A percentile compares a stretch with the other conserved stretches of the same genome.
These are phyloP conservation scores for Electrona antarctica DNA, from an alignment of 2,113 vertebrate genomes.

Conservation along the genomic window DNA sequence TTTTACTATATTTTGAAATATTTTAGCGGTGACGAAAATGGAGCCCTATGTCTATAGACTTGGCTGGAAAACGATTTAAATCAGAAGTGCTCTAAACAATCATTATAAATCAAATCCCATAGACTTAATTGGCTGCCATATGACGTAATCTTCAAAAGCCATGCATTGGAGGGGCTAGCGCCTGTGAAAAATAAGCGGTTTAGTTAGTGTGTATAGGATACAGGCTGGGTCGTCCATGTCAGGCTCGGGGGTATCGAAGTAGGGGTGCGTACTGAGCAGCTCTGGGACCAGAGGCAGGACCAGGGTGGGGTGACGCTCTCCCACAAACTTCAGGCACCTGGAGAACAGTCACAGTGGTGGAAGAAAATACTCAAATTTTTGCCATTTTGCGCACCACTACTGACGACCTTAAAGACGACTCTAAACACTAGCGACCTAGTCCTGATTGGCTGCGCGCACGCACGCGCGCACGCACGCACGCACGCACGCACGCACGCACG, in stretches of 20 bases:
- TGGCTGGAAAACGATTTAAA: too few species aligned
- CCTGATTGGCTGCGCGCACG: not conserved
- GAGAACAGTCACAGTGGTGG: not conserved
- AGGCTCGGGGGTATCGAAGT: constrained; percentile 96
- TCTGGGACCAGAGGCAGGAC: constrained; percentile 96
- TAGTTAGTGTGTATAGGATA: constrained; percentile 82
- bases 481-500: not conserved
- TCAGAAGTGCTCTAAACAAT: too few species aligned
- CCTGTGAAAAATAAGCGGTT: too few species aligned
- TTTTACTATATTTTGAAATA: too few species aligned
- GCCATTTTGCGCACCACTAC: not conserved
- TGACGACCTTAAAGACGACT: too few species aligned
- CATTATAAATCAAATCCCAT: too few species aligned
- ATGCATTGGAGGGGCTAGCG: too few species aligned
- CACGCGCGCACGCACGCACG: not conserved
- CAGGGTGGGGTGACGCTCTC: constrained; percentile 90
- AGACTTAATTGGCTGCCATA: too few species aligned
- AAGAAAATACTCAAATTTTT: not conserved
- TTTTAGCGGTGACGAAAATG: too few species aligned
- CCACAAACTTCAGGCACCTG: constrained; percentile 95
- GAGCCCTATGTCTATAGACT: too few species aligned
- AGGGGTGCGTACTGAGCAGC: constrained; percentile 94
- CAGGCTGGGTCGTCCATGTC: constrained; percentile 99
- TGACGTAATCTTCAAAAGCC: too few species aligned
- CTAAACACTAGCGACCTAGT: too few species aligned